These are phyloP conservation scores for Ceratothoa steindachneri DNA, from an alignment of 2,888 invertebrate species.

Conservation along the genomic window DNA sequence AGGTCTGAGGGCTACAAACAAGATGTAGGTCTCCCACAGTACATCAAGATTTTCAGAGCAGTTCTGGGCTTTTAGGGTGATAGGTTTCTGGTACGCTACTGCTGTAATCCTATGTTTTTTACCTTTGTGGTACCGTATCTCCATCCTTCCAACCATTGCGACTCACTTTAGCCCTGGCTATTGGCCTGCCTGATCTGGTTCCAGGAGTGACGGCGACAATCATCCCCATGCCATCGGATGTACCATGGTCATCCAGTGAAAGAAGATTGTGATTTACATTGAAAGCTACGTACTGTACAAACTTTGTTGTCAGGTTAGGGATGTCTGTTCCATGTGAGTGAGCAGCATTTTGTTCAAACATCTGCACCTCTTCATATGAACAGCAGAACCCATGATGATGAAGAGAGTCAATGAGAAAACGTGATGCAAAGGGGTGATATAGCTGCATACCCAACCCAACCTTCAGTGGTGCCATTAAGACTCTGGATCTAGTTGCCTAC, in stretches of 20 bases:
- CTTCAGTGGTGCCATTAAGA: not conserved
- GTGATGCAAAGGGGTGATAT: slow-evolving; percentile 2
- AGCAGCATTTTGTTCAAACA: slow-evolving; percentile 11
- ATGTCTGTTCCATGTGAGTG: not conserved
- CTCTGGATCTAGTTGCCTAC: not conserved
- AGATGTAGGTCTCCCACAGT: too few species aligned
- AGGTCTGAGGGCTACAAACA: too few species aligned
- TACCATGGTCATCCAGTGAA: not conserved
- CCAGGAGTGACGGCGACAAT: not conserved
- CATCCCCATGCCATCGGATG: not conserved
- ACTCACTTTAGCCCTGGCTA: not conserved
- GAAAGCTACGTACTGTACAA: not conserved
- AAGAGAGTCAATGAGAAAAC: slow-evolving; percentile 1
- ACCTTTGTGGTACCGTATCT: not conserved
- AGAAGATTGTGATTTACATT: not conserved
- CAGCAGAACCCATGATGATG: not conserved
- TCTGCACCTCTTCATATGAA: not conserved
- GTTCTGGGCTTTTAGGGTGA: not conserved
- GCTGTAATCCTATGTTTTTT: not conserved
- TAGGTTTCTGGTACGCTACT: not conserved
- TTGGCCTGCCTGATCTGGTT: not conserved
- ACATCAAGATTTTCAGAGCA: not conserved
- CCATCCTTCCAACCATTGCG: too few species aligned
- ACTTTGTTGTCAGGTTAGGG: not conserved
- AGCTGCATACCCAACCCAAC: slow-evolving; percentile 1